A percentile compares a stretch with the other conserved stretches of the same genome.
These are phyloP conservation scores for Zaprionus ornatus DNA, from an alignment of 1,140 invertebrate genomes.

Conservation along the genomic window DNA sequence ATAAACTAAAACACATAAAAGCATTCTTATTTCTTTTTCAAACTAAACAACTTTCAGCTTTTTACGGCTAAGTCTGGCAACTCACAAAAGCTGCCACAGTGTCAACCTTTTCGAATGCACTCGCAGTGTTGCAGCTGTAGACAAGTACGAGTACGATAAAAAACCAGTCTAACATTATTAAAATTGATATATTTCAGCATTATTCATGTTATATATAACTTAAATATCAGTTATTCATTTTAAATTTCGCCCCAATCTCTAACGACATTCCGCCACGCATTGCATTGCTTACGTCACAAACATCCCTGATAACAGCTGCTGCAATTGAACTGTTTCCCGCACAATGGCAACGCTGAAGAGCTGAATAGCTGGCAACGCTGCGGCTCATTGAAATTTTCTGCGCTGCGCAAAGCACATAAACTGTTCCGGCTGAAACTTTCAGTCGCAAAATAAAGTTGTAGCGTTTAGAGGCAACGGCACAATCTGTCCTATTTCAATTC, in stretches of 20 bases:
- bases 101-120: neutral
- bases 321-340: neutral
- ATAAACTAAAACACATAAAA: conserved; percentile 59
- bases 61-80: neutral
- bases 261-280: neutral
- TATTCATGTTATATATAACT: no score
- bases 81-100: neutral
- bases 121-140: neutral
- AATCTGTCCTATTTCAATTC: conserved; percentile 27
- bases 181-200: no score
- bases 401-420: conserved; percentile 35
- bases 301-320: conserved; percentile 1
- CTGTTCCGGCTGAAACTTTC: conserved; percentile 30
- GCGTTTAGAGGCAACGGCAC: conserved; percentile 15
- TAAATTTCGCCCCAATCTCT: neutral
- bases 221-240: no score
- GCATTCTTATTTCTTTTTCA: neutral
- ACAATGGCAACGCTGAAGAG: conserved; percentile 6
- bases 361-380: conserved; percentile 25
- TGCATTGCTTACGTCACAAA: neutral
- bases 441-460: conserved; percentile 67
- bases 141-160: no score
- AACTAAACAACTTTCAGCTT: neutral
- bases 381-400: conserved; percentile 23
- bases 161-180: no score